Conservation (phyloP, 2,888 invertebrate species). For the Mimas tiliae region DNA sequence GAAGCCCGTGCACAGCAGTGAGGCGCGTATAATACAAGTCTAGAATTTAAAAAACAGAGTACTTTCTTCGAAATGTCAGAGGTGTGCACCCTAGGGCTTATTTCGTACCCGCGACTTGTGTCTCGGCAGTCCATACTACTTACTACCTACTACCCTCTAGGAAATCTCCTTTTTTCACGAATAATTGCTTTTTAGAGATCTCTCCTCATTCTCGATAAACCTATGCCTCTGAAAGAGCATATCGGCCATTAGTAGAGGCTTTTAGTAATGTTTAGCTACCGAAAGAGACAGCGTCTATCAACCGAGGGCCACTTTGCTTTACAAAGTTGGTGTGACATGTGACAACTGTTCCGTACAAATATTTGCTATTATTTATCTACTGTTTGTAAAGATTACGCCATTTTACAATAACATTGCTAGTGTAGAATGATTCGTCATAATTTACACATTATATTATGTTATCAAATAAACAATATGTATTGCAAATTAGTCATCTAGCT, state of each 20-base stretch:
- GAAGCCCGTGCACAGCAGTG: too few species aligned
- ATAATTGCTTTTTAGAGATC: not conserved
- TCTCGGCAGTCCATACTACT: too few species aligned
- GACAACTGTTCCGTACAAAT: conserved; percentile 46
- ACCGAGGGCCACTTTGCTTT: conserved; percentile 34
- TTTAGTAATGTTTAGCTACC: conserved; percentile 37
- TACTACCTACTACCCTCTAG: too few species aligned
- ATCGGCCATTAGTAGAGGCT: not conserved
- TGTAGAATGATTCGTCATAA: conserved; percentile 39
- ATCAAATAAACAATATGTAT: not conserved
- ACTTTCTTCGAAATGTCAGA: too few species aligned
- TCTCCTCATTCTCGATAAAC: not conserved
- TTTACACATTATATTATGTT: conserved; percentile 28
- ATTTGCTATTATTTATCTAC: conserved; percentile 43
- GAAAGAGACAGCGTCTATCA: conserved; percentile 50
- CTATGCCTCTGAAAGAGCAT: not conserved
- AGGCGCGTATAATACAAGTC: too few species aligned
- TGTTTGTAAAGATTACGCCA: conserved; percentile 46
- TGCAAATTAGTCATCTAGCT: not conserved
- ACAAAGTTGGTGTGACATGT: conserved; percentile 35
- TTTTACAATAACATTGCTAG: conserved; percentile 36
- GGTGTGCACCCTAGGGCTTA: too few species aligned
- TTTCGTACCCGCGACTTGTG: too few species aligned
- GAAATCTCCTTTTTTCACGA: not conserved
- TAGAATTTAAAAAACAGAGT: too few species aligned